A percentile compares a stretch with the other conserved stretches of the same genome.
phyloP scores from a whole-genome alignment of 2,113 vertebrate genomes.

The Thermophis baileyi region DNA sequence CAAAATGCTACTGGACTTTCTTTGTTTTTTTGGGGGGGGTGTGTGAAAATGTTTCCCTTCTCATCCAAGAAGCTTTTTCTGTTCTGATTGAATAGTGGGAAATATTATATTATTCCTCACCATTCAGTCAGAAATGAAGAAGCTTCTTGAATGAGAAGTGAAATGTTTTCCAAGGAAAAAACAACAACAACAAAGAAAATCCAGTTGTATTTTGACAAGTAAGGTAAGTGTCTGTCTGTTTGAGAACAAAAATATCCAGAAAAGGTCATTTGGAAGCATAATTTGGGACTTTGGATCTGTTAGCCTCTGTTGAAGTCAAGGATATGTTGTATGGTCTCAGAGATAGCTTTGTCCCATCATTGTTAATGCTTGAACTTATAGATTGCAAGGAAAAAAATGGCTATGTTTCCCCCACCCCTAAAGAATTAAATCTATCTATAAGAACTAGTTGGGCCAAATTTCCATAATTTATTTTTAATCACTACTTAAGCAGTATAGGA shows the following conservation, averaged over 20 bases:
- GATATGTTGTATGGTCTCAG: background rate
- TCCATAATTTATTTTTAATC: background rate
- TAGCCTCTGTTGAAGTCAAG: background rate
- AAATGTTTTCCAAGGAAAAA: no score
- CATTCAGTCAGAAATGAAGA: no score
- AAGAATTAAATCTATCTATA: background rate
- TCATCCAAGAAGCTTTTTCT: no score
- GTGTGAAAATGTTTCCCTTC: no score
- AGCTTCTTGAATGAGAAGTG: no score
- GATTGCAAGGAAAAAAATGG: background rate
- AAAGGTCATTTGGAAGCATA: background rate
- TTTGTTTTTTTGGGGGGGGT: no score
- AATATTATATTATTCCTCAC: no score
- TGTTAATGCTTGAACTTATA: background rate
- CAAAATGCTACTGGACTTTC: no score
- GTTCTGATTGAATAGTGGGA: no score
- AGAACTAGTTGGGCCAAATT: background rate
- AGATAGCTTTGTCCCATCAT: background rate
- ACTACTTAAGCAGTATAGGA: background rate
- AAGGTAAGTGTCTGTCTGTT: background rate
- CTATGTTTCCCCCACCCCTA: background rate
- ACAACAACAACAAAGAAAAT: background rate
- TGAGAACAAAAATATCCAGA: background rate
- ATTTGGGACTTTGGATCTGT: background rate
- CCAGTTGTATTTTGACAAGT: background rate